phyloP scores from a whole-genome alignment of 2,797 vertebrate species.

The Coccyzus lansbergi region DNA sequence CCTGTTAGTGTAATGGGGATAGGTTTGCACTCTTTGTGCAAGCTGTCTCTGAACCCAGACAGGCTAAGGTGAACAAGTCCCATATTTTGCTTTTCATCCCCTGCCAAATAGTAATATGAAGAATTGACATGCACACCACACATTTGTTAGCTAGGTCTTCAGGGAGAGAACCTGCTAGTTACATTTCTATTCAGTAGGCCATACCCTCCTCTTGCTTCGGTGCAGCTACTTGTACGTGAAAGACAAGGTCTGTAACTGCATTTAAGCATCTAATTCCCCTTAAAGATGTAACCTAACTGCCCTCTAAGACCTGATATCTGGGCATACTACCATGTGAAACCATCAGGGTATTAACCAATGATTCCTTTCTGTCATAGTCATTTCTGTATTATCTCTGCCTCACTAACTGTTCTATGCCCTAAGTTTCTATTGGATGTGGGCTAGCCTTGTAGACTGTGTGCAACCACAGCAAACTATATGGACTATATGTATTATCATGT shows the following conservation, averaged over 20 bases:
- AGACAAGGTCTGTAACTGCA: background rate
- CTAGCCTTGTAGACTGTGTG: background rate
- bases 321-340: background rate
- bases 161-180: background rate
- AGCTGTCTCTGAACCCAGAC: background rate
- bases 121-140: rapidly evolving
- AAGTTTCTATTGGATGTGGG: background rate
- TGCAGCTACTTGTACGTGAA: background rate
- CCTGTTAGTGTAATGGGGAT: background rate
- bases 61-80: background rate
- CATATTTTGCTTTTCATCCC: background rate
- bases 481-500: background rate
- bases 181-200: background rate
- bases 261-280: background rate
- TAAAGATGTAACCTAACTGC: background rate
- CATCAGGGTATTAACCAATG: background rate
- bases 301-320: background rate
- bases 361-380: background rate
- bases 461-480: background rate
- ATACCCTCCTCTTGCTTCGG: background rate
- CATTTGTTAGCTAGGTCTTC: background rate
- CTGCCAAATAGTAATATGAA: background rate
- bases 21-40: background rate
- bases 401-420: background rate
- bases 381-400: background rate